Base-by-base conservation (phyloP, 2,797 vertebrate species). In the Clarias pachynema region DNA sequence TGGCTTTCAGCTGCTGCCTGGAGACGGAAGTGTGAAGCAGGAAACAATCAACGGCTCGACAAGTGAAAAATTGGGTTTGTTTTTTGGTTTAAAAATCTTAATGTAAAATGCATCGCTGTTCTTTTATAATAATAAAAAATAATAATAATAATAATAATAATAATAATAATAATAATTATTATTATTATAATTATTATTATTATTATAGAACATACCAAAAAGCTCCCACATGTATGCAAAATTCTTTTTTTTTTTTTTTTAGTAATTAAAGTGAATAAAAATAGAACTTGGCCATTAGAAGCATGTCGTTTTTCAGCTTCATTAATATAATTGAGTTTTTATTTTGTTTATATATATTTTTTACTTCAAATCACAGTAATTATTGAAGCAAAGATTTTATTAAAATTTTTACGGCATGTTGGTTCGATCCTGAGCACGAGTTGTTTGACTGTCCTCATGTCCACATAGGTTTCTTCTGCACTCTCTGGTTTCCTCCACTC, bases 21-120 rank as follows among this genome's bases (percentile, higher is more conserved):
- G 82, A 84, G 24, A 81, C 82, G 86, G 68, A 84, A 80, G 66
- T 72, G 22, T 44, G 82, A 84, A 87, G n/a, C 60, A 63, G 44
- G 44, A 80, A 84, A 53, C 5, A 24, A n/a, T 24, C 24, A 8
- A n/a, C 4, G 0, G 3, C 5, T 7, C n/a, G 3, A n/a, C n/a
- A n/a, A n/a, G n/a, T n/a, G n/a, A n/a, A n/a, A n/a, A n/a, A n/a
- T n/a, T n/a, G n/a, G n/a, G n/a, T n/a, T n/a, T n/a, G n/a, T n/a
- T n/a, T n/a, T n/a, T n/a, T n/a, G n/a, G n/a, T n/a, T n/a, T n/a
- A n/a, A n/a, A n/a, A n/a, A n/a, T n/a, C n/a, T n/a, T n/a, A n/a
- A n/a, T n/a, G n/a, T n/a, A n/a, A n/a, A n/a, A n/a, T n/a, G n/a
- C n/a, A n/a, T n/a, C n/a, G n/a, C n/a, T n/a, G n/a, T n/a, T n/a